Evolutionary conservation across 37 sponge, comb jelly and placozoan species (phyloP), one percentile per base, ranked within the genome.

Genomic region (Petrosia ficiformis): DNA sequence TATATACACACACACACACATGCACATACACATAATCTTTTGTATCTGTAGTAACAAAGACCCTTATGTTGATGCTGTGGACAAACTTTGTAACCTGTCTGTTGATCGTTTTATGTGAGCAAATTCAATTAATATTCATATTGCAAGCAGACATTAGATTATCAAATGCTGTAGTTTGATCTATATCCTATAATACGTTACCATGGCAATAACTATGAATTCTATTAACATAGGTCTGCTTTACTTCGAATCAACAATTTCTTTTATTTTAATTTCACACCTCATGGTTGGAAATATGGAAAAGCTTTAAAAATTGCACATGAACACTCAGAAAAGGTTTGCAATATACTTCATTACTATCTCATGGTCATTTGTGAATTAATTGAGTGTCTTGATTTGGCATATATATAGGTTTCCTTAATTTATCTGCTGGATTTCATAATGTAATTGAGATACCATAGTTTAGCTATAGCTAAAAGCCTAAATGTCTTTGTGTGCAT

Each of bases 41-140:
- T 28, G 22, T 68, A 37, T 54, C 2, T 14, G 5, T 22, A 64
- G 77, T 19, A 29, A 24, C 3, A 57, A 71, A 29, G 56, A 52
- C 25, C 80, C 84, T 22, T 89, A 89, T 61, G 60, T 83, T 11
- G 69, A 58, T 10, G 84, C 80, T 29, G 79, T 83, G 16, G 76
- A 68, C 58, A 69, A 83, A 6, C 44, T 89, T 19, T 35, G 65
- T 41, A 2, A 67, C 1, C 54, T 78, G 1, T 33, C 44, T 6
- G 54, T 66, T 19, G 58, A 82, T 39, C 59, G 89, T 0, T 74
- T 89, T 57, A 35, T 89, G 68, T 71, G 24, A 71, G 42, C 10
- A 44, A 44, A 42, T 4, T 42, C 8, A 48, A 48, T 48, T 48
- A 48, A 14, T 14, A 19, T 24, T 44, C 5, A 6, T n/a, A 24